These are phyloP conservation scores for Glaucomys volans DNA, from an alignment of 2,113 vertebrate genomes.

Conservation along the genomic window DNA sequence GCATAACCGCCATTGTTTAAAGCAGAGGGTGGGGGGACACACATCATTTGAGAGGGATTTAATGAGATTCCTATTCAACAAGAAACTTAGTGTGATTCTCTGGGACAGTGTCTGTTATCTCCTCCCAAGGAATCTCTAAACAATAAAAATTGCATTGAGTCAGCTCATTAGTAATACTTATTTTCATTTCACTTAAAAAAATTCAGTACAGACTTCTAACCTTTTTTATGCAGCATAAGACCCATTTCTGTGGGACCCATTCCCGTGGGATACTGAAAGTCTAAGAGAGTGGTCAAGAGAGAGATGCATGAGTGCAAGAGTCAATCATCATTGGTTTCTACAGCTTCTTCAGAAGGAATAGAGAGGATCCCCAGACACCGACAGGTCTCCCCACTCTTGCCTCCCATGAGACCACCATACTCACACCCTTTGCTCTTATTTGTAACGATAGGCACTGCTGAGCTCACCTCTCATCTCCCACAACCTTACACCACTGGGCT, in stretches of 20 bases:
- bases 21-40: not conserved
- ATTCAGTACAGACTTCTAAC: not conserved
- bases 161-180: not conserved
- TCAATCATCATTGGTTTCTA: not conserved
- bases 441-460: not conserved
- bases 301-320: not conserved
- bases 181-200: not conserved
- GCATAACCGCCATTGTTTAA: slow-evolving; percentile 36
- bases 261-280: not conserved
- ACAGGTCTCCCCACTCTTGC: not conserved
- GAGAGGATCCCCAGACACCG: not conserved
- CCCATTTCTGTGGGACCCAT: rapidly evolving
- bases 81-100: not conserved
- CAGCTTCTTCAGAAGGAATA: not conserved
- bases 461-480: not conserved
- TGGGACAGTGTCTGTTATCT: not conserved
- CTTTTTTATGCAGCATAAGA: not conserved
- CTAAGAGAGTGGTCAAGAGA: not conserved
- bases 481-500: too few relatives aligned
- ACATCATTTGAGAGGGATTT: not conserved
- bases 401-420: not conserved
- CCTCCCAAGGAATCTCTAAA: not conserved
- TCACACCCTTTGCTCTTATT: not conserved
- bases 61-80: not conserved
- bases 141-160: not conserved